phyloP scores from a whole-genome alignment of 2,888 invertebrate genomes.

The Xestia sexstrigata region DNA sequence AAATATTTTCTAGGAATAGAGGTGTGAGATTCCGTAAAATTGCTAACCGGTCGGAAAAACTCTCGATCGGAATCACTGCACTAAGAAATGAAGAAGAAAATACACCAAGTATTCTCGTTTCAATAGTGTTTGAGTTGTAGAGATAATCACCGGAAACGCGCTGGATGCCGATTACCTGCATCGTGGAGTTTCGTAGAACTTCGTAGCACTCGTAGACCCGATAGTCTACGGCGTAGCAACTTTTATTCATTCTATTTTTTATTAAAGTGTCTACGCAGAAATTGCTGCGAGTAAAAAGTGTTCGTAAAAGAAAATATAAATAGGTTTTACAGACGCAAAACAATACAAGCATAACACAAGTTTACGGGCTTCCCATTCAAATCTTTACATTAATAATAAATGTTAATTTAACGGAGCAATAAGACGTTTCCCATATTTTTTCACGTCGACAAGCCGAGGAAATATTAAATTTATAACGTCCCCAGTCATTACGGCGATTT shows the following conservation, averaged over 20 bases:
- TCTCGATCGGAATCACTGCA: slow-evolving; percentile 24
- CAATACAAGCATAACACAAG: slow-evolving; percentile 48
- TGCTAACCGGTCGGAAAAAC: slow-evolving; percentile 43
- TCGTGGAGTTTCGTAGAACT: slow-evolving; percentile 30
- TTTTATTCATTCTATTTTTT: slow-evolving; percentile 24
- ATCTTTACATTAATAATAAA: slow-evolving; percentile 67
- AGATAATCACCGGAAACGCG: slow-evolving; percentile 12
- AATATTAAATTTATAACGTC: slow-evolving; percentile 71
- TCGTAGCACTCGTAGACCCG: slow-evolving; percentile 43
- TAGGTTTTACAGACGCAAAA: slow-evolving; percentile 36
- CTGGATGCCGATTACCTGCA: slow-evolving; percentile 9
- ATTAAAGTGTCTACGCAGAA: slow-evolving; percentile 28
- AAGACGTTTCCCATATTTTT: slow-evolving; percentile 71
- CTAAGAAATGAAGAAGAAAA: slow-evolving; percentile 42
- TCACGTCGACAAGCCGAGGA: slow-evolving; percentile 62
- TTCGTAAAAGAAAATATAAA: slow-evolving; percentile 35
- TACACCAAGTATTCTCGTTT: slow-evolving; percentile 34
- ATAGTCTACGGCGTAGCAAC: slow-evolving; percentile 56
- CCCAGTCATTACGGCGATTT: slow-evolving; percentile 71
- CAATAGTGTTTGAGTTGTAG: slow-evolving; percentile 38
- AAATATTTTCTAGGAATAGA: slow-evolving; percentile 38
- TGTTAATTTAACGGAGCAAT: slow-evolving; percentile 71
- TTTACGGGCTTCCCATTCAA: slow-evolving; percentile 54
- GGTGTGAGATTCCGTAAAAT: slow-evolving; percentile 37
- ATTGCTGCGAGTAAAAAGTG: neutral